A percentile compares a stretch with the other conserved stretches of the same genome.
phyloP scores from a whole-genome alignment of 2,797 vertebrate species.

The Bovichtus diacanthus region DNA sequence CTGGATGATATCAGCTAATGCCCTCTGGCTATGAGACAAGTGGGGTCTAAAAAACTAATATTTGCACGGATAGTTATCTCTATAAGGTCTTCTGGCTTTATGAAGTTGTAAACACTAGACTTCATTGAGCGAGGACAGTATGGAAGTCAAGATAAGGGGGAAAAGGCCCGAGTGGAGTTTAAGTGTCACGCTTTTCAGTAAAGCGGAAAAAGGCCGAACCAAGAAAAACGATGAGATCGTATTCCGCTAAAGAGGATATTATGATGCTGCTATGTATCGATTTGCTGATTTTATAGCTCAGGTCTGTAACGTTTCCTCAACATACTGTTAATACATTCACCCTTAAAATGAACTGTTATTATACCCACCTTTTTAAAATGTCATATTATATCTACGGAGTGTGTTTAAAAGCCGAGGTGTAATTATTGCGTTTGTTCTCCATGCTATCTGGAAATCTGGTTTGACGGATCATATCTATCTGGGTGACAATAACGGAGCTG shows the following conservation, averaged over 20 bases:
- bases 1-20: slow-evolving; percentile 42
- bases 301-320: neutral
- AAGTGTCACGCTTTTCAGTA: slow-evolving; percentile 59
- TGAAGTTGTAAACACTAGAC: slow-evolving; percentile 68
- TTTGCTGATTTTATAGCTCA: neutral
- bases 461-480: neutral
- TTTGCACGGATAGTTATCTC: slow-evolving; percentile 74
- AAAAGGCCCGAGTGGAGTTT: slow-evolving; percentile 32
- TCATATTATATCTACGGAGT: neutral
- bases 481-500: neutral
- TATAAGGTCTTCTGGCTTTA: slow-evolving; percentile 66
- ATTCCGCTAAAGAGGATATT: neutral
- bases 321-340: neutral
- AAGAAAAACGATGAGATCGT: slow-evolving; percentile 12
- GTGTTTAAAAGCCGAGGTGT: neutral
- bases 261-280: neutral
- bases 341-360: neutral
- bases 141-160: slow-evolving; percentile 67
- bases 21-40: slow-evolving; percentile 38
- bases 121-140: slow-evolving; percentile 62
- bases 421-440: neutral
- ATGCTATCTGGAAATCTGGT: neutral
- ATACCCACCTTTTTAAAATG: neutral
- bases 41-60: slow-evolving; percentile 46
- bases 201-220: slow-evolving; percentile 40